Evolutionary conservation across 1,140 invertebrate genomes (phyloP), one percentile per base, ranked within the genome.

Genomic region (Aricia agestis): DNA sequence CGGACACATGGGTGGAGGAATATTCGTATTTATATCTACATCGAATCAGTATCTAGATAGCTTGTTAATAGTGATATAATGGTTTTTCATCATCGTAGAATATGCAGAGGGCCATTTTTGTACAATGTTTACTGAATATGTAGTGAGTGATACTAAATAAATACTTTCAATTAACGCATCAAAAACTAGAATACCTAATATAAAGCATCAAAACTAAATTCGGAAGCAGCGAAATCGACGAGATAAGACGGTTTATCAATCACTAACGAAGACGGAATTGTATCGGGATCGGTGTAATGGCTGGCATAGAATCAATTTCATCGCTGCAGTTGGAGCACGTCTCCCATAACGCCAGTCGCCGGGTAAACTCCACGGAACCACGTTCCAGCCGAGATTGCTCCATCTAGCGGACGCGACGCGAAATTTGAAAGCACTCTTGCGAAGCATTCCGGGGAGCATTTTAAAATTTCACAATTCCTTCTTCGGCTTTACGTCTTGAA

Each of bases 351-450:
- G 78, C 45, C 36, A 5, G 72, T 73, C 76, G 77, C 76, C 75
- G 82, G 73, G 81, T 80, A 80, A 84, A 81, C 79, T 84, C 81
- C 74, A 76, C 77, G 76, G 74, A 83, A 82, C 84, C 81, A 79
- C 81, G 78, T 82, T 78, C 77, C 78, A 80, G 80, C 77, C 74
- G 78, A 84, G 84, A 86, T 86, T 83, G 79, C 82, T 78, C 79
- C 75, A 77, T 79, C 78, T 77, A 76, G 70, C 73, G 75, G 76
- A 81, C 75, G 77, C 79, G 78, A 73, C 74, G 70, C 65, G 77
- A 82, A 85, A 81, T 83, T 74, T 77, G 72, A 76, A 78, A 80
- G 70, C 76, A 68, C 73, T 76, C 59, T 13, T 18, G 67, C 76
- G 58, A 25, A 68, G 76, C 76, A 78, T 36, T 7, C 75, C 76